Conservation (phyloP, 1,140 invertebrate species). For the Hycleus cichorii region DNA sequence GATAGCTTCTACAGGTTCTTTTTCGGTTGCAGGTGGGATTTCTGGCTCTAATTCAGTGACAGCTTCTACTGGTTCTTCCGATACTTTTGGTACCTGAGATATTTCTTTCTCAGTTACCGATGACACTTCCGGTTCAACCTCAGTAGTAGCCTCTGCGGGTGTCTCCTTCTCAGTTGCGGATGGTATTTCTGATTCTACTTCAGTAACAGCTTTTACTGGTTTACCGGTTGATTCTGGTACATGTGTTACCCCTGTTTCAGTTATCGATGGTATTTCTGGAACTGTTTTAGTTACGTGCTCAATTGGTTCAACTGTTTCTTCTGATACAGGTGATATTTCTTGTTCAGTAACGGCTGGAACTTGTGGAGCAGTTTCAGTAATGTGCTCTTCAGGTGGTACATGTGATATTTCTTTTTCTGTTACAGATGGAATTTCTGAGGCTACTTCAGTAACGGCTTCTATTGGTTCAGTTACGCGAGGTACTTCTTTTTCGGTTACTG, state of each 20-base stretch:
- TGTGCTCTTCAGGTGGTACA: neutral
- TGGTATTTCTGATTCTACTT: neutral
- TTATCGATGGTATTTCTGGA: constrained; percentile 1
- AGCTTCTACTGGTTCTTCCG: neutral
- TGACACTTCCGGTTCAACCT: neutral
- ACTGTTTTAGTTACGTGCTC: constrained; percentile 5
- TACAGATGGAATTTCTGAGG: neutral
- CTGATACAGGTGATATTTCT: neutral
- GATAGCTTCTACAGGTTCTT: neutral
- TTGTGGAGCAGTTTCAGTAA: neutral
- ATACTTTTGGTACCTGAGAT: neutral
- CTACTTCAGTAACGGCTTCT: neutral
- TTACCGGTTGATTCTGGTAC: neutral
- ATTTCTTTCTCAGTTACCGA: neutral
- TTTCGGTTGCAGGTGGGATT: too few relatives aligned
- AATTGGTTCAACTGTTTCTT: neutral
- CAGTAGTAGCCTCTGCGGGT: neutral
- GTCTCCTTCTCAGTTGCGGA: neutral
- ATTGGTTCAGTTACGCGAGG: neutral
- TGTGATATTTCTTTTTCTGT: neutral
- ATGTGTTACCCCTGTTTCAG: neutral
- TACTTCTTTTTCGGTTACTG: neutral
- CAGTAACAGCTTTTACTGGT: constrained; percentile 5
- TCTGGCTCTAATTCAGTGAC: neutral
- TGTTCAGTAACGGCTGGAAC: neutral